Percentiles rank a stretch among this genome's conserved stretches.
Conservation (phyloP, 2,888 invertebrate genomes). For the Aporophyla lueneburgensis region DNA sequence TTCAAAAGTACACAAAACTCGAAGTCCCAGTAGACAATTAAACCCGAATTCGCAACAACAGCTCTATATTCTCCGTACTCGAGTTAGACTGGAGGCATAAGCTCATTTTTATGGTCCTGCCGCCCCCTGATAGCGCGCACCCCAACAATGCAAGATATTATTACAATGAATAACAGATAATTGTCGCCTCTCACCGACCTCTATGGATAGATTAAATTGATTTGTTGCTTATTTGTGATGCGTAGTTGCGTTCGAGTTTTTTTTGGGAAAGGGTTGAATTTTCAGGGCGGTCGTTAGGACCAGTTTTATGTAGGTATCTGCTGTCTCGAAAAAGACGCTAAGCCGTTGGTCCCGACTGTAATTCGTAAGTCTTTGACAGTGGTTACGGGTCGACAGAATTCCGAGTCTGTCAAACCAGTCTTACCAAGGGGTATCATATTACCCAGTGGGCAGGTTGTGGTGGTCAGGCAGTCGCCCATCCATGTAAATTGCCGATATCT, state of each 20-base stretch:
- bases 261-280: slow-evolving; percentile 6
- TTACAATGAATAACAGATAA: slow-evolving; percentile 86
- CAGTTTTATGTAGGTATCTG: not conserved
- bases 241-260: slow-evolving; percentile 26
- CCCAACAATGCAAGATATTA: slow-evolving; percentile 88
- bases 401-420: no score
- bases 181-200: slow-evolving; percentile 76
- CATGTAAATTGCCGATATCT: no score
- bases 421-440: no score
- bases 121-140: slow-evolving; percentile 84
- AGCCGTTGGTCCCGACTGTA: no score
- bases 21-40: slow-evolving; percentile 40
- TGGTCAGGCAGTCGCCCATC: no score
- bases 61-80: slow-evolving; percentile 74
- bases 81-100: slow-evolving; percentile 88
- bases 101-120: slow-evolving; percentile 90
- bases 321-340: no score
- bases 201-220: slow-evolving; percentile 68
- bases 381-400: no score
- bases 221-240: slow-evolving; percentile 64
- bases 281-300: not conserved
- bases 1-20: slow-evolving; percentile 27
- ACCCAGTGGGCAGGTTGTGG: no score
- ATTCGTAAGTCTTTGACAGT: no score
- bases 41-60: slow-evolving; percentile 65